Evolutionary conservation across 2,113 vertebrate genomes (phyloP).

Genomic region (Stigmatopora argus): DNA sequence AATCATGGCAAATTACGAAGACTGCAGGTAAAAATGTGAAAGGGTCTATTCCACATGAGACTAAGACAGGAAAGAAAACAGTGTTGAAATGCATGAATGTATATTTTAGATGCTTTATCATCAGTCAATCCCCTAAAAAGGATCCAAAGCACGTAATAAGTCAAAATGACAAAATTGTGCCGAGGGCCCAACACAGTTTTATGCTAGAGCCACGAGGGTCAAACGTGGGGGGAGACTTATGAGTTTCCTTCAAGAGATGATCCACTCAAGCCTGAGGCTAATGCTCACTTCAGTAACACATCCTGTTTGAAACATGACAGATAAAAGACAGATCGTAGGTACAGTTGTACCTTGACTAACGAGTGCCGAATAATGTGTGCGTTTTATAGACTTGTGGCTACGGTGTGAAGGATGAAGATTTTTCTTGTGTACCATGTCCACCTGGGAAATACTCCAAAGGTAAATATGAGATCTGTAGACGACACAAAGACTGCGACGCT

Average conservation of each 20-base stretch:
- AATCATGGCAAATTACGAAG: not conserved
- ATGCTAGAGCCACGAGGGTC: slow-evolving; percentile 32
- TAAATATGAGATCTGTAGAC: slow-evolving; percentile 92
- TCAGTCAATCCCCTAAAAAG: slow-evolving; percentile 4
- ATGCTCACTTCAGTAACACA: slow-evolving; percentile 11
- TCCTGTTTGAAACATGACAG: slow-evolving; percentile 53
- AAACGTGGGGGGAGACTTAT: slow-evolving; percentile 42
- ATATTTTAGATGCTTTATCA: not conserved
- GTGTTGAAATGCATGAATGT: slow-evolving; percentile 3
- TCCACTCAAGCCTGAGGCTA: slow-evolving; percentile 41
- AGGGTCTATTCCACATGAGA: not conserved
- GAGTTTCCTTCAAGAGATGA: slow-evolving; percentile 38
- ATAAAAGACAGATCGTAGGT: slow-evolving; percentile 39
- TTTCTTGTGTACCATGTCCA: slow-evolving; percentile 81
- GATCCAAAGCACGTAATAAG: slow-evolving; percentile 37
- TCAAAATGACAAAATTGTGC: slow-evolving; percentile 37
- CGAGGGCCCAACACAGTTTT: slow-evolving; percentile 29
- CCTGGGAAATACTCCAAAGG: slow-evolving; percentile 93
- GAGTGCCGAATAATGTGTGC: not conserved
- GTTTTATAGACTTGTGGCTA: slow-evolving; percentile 83
- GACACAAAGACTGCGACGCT: slow-evolving; percentile 92
- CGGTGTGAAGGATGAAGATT: slow-evolving; percentile 88
- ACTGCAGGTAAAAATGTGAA: not conserved
- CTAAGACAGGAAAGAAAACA: slow-evolving; percentile 16
- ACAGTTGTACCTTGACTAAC: slow-evolving; percentile 10